Evolutionary conservation across 2,888 invertebrate genomes (phyloP), one percentile per base, ranked within the genome.

Genomic region (Lottia scabra): DNA sequence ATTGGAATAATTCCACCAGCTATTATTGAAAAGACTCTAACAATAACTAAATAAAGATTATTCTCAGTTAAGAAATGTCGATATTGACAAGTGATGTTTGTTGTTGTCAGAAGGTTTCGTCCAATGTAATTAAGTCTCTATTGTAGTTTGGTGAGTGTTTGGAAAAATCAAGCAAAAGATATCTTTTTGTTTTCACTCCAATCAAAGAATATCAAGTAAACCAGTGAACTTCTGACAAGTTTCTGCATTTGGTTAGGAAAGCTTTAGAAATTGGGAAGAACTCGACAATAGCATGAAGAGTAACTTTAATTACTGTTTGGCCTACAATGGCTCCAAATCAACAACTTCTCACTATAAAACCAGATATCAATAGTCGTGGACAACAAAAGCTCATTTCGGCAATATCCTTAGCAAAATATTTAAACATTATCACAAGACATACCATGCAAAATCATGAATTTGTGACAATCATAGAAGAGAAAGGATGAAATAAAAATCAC

Each of bases 401-500:
- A 56, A 56, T 56, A 56, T 56, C 56, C 56, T 19, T 56, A 19
- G 56, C 56, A 56, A 56, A 56, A 56, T 56, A 56, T 56, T 56
- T 23, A 56, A 56, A 56, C 56, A 56, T 56, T 56, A 56, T 56
- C 15, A 56, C 19, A 56, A 56, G 56, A 19, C 56, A 13, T 56
- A 23, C 56, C 56, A 56, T 56, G 56, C 56, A 19, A 56, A 56
- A 56, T 56, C 56, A 56, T 56, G 56, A 56, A 56, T 56, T 56
- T 56, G 56, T 56, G 56, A 69, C 69, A 69, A 69, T 69, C 63
- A 44, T 63, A n/a, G 44, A 45, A 69, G 27, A 69, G 63, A 27
- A 69, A 44, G 63, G 63, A 43, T 63, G 63, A 63, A 69, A 63
- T 44, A 19, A 45, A 69, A 69, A 69, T 69, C 69, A 69, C 69